These are phyloP conservation scores for Amphilophus citrinellus DNA, from an alignment of 2,113 vertebrate species.

Conservation along the genomic window DNA sequence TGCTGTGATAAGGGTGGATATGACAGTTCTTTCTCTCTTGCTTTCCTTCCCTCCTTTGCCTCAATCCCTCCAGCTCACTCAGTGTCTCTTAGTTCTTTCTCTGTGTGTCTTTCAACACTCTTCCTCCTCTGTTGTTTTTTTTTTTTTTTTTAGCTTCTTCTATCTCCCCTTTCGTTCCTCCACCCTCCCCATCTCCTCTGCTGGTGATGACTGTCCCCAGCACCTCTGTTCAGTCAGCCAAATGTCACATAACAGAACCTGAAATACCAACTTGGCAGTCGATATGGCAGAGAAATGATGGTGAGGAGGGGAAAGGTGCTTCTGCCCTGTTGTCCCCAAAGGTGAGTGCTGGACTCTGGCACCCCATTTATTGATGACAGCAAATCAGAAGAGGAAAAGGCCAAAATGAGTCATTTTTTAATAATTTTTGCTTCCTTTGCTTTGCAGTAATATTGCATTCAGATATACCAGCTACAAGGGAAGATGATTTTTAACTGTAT, in stretches of 20 bases:
- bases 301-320: constrained; percentile 39
- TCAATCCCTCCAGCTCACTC: constrained; percentile 50
- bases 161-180: constrained; percentile 36
- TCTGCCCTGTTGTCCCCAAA: constrained; percentile 69
- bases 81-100: constrained; percentile 40
- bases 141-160: constrained; percentile 17
- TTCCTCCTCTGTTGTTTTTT: constrained; percentile 14
- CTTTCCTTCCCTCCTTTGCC: constrained; percentile 35
- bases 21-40: constrained; percentile 65
- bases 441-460: background rate
- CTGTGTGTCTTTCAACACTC: constrained; percentile 42
- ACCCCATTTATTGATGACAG: constrained; percentile 52
- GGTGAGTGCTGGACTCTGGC: constrained; percentile 49
- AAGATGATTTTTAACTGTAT: background rate
- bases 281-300: constrained; percentile 68
- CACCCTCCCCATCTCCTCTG: constrained; percentile 54
- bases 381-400: constrained; percentile 37
- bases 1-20: constrained; percentile 75
- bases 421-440: background rate
- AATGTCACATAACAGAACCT: constrained; percentile 82
- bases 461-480: background rate
- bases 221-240: constrained; percentile 81
- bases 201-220: constrained; percentile 72
- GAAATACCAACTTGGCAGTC: constrained; percentile 82
- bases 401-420: background rate